Percentiles rank a stretch among this genome's conserved stretches.
These are phyloP conservation scores for Lepus oiostolus DNA, from an alignment of 2,797 vertebrate genomes.

Conservation along the genomic window DNA sequence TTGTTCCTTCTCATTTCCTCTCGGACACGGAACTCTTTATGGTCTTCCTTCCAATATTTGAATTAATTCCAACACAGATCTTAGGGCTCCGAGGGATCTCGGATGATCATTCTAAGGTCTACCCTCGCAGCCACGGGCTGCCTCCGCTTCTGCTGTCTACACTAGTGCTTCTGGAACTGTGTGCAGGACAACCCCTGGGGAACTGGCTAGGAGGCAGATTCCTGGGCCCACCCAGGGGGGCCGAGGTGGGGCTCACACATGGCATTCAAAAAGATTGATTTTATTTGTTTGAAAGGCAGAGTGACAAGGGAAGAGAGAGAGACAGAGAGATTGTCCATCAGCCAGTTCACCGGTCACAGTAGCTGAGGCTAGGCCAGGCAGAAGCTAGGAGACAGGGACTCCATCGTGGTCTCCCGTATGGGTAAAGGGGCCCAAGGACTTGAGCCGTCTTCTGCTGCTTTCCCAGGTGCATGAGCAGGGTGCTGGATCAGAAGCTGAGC, in stretches of 20 bases:
- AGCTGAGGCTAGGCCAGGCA: too few relatives aligned
- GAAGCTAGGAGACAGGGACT: too few relatives aligned
- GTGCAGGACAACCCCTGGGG: background rate
- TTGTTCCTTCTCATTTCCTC: slow-evolving; percentile 53
- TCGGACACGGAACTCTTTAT: slow-evolving; percentile 39
- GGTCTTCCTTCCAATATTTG: slow-evolving; percentile 56
- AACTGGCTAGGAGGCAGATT: background rate
- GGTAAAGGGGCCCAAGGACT: too few relatives aligned
- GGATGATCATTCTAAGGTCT: background rate
- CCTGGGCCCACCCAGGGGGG: background rate
- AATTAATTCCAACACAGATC: slow-evolving; percentile 41
- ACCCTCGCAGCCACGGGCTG: background rate
- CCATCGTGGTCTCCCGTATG: too few relatives aligned
- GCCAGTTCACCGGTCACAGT: too few relatives aligned
- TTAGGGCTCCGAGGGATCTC: background rate
- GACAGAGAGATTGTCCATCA: too few relatives aligned
- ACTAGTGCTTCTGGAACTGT: background rate
- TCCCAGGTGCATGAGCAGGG: too few relatives aligned
- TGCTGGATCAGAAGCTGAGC: too few relatives aligned
- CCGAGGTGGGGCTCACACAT: background rate
- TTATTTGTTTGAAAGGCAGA: too few relatives aligned
- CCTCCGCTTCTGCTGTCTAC: slow-evolving; percentile 40
- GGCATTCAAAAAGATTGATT: too few relatives aligned
- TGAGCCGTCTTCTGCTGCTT: too few relatives aligned
- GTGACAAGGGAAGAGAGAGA: too few relatives aligned